Base-by-base conservation (phyloP, 2,888 invertebrate species). In the Hedya salicella region DNA sequence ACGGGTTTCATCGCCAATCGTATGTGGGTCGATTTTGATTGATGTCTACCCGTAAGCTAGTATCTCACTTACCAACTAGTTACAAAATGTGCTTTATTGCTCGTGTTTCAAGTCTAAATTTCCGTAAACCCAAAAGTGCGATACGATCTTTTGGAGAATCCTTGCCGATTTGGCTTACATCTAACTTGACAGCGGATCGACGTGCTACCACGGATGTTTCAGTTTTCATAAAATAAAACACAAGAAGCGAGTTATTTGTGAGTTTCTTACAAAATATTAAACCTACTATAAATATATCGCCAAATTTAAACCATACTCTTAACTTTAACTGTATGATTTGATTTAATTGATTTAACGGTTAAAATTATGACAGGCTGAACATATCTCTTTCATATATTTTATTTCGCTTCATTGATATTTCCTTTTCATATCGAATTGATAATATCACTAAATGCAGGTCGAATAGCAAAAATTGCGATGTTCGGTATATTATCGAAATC, bases 151-250 rank as follows among this genome's bases (percentile, higher is more conserved):
- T 6, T 2, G 42, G 11, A 42, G 1, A 1, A 42, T 30, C 25
- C 3, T 21, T 9, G n/a, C 9, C 5, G 16, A 53, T 46, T 39
- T 14, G 21, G 49, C 63, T 56, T 49, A 42, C 44, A 50, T 50
- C 42, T 30, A 63, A 63, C 56, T 57, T 50, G 64, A 64, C 44
- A 56, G 64, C 56, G 57, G 32, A 44, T 50, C 25, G 62, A 48
- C 17, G 21, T 16, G 19, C 32, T 57, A 64, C 57, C 3, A 64
- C 8, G 32, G 14, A 6, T 32, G 6, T 2, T 42, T 25, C 25
- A 13, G 32, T 3, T n/a, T 36, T 16, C 25, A 25, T 14, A n/a
- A 54, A 25, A 21, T 11, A 4, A 5, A 19, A 19, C 13, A 25
- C 3, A 9, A 36, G 0, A 9, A 49, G 49, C 21, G 60, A 60